Evolutionary conservation across 2,888 invertebrate genomes (phyloP).

Genomic region (Pomacea canaliculata): DNA sequence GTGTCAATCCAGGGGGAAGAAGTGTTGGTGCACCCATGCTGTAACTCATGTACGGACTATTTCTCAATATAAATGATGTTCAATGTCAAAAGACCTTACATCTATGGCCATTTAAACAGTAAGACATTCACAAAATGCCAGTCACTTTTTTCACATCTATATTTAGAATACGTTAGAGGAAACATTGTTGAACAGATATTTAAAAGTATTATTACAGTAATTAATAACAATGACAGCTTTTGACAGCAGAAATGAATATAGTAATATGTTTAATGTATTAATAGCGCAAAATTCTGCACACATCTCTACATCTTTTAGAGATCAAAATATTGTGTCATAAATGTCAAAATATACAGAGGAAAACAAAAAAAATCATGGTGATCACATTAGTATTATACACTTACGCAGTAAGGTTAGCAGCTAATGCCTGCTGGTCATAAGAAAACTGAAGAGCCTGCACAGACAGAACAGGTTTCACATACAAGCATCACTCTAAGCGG

Average conservation of each 20-base stretch:
- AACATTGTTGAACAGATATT: too few species aligned
- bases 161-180: too few species aligned
- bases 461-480: slow-evolving; percentile 9
- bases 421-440: slow-evolving; percentile 55
- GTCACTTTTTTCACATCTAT: too few species aligned
- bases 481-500: too few species aligned
- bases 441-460: slow-evolving; percentile 52
- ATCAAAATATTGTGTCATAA: too few species aligned
- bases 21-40: slow-evolving; percentile 51
- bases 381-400: slow-evolving; percentile 19
- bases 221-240: too few species aligned
- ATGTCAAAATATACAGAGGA: neutral
- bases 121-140: too few species aligned
- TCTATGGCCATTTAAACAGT: slow-evolving; percentile 10
- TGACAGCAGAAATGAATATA: too few species aligned
- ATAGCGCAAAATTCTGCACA: too few species aligned
- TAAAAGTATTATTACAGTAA: too few species aligned
- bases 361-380: neutral
- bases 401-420: slow-evolving; percentile 63
- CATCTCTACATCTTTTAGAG: too few species aligned
- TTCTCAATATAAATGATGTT: slow-evolving; percentile 32
- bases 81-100: neutral
- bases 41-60: slow-evolving; percentile 49
- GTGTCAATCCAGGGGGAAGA: slow-evolving; percentile 52
- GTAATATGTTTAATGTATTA: too few species aligned